Conservation (phyloP, 1,140 invertebrate species). For the Drosophila azteca region DNA sequence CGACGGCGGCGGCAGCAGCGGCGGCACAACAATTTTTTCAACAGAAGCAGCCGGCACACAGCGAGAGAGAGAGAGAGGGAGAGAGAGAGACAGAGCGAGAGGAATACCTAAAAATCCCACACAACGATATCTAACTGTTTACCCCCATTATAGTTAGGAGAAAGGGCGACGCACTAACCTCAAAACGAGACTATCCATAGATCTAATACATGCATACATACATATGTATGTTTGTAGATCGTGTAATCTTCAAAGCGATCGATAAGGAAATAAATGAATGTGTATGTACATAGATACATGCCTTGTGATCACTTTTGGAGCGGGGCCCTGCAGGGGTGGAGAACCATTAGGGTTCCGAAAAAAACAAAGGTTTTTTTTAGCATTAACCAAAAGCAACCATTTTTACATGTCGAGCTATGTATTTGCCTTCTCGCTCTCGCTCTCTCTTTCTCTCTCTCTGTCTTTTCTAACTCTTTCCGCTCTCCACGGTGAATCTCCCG, state of each 20-base stretch:
- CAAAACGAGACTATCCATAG: no score
- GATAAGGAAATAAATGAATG: neutral
- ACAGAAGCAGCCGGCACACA: conserved; percentile 44
- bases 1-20: conserved; percentile 4
- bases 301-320: no score
- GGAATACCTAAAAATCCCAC: conserved; percentile 32
- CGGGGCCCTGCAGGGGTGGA: no score
- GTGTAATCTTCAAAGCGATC: neutral
- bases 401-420: neutral
- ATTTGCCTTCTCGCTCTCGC: conserved; percentile 63
- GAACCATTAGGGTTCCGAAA: no score
- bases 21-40: conserved; percentile 76
- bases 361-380: no score
- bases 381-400: no score
- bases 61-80: neutral
- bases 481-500: neutral
- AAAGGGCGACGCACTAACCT: no score
- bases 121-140: conserved; percentile 53
- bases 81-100: neutral
- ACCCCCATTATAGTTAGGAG: conserved; percentile 46
- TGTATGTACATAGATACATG: neutral
- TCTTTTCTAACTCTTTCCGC: no score
- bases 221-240: neutral
- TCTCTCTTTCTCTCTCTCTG: conserved; percentile 19
- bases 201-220: neutral